Evolutionary conservation across 2,113 vertebrate species (phyloP).

Genomic region (Argyrosomus japonicus): DNA sequence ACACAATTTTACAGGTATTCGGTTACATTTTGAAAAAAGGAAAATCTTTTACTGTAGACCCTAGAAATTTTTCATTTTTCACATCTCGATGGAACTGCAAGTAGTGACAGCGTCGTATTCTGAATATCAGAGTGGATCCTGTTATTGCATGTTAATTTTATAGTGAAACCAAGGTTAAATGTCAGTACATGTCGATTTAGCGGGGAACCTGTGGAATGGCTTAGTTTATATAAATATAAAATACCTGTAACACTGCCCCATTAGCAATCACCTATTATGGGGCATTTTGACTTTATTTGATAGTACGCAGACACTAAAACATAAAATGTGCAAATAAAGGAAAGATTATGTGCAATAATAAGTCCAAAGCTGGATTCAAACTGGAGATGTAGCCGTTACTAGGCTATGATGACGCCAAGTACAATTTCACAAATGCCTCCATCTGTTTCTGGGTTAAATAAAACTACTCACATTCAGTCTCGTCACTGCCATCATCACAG

Average conservation of each 20-base stretch:
- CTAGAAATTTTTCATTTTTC: too few relatives aligned
- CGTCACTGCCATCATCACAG: slow-evolving; percentile 89
- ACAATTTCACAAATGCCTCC: too few relatives aligned
- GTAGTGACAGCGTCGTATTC: not conserved
- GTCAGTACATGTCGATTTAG: not conserved
- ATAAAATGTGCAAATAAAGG: not conserved
- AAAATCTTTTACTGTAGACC: not conserved
- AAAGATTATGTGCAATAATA: not conserved
- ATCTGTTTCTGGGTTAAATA: too few relatives aligned
- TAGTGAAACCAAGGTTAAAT: not conserved
- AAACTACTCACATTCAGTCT: slow-evolving; percentile 85
- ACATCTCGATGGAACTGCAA: not conserved
- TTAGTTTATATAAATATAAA: not conserved
- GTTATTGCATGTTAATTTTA: too few relatives aligned
- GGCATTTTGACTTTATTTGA: not conserved
- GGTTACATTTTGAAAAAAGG: not conserved
- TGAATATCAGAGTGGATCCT: not conserved
- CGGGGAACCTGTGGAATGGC: not conserved
- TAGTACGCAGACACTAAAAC: not conserved
- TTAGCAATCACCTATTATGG: too few relatives aligned
- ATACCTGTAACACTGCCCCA: not conserved
- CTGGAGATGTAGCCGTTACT: not conserved
- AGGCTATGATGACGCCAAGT: too few relatives aligned
- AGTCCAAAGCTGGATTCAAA: not conserved
- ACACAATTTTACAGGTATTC: not conserved